Base-by-base conservation (phyloP, 1,140 invertebrate genomes). In the Bombus affinis region DNA sequence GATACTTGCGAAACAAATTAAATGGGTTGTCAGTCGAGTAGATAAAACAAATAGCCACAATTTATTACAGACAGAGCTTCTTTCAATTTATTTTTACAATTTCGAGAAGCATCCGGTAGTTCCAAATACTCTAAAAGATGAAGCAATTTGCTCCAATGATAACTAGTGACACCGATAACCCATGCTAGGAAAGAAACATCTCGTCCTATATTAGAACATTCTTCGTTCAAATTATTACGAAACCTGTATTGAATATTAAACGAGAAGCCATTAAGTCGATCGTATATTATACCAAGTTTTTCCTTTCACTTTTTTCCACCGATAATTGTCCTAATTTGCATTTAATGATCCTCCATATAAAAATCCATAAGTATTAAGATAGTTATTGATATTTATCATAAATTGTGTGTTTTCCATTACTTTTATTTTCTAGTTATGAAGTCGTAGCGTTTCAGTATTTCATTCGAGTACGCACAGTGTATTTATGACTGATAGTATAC, bases 271-370 rank as follows among this genome's bases (percentile, higher is more conserved):
- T 71, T 68, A 70, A 62, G 22, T 35, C 10, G 37, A n/a, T 44
- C 37, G 12, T 4, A 39, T 6, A 44, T 73, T 47, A 37, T 53
- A 47, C 12, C 35, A 28, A 10, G 53, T 82, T 82, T 82, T 72
- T 62, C 75, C 83, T 84, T 72, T 84, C 83, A 84, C 53, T 65
- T 84, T 25, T 83, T 77, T 22, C 37, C 6, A 15, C 4, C 32
- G 32, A 35, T 13, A 13, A 65, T 32, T 68, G 25, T 35, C 25
- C 6, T 5, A 5, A 68, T 77, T 77, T 68, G 22, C 81, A 77
- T 83, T 4, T 3, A 13, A 59, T 2, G 12, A 44, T n/a, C 18
- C 12, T 22, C 42, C 4, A 18, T 28, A 8, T 37, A 57, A 66
- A 62, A n/a, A 28, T 65, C 5, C n/a, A 66, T 18, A n/a, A 8